Evolutionary conservation across 2,888 invertebrate species (phyloP), one percentile per base, ranked within the genome.

Genomic region (Teleiodes luculella): DNA sequence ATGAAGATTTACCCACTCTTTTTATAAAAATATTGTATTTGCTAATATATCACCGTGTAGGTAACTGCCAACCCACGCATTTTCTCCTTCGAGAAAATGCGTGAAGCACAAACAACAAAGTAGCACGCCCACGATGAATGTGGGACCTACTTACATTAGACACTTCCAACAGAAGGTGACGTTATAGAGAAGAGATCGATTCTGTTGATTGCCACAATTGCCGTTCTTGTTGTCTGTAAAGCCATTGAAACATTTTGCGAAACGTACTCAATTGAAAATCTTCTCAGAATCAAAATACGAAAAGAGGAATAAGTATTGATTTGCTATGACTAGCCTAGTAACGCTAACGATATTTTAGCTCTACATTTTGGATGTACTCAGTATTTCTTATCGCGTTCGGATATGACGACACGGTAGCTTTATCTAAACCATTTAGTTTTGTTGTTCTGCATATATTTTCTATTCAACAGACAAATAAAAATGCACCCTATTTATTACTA

Each of bases 361-460:
- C 10, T 39, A 28, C 20, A 20, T 11, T 46, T 46, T 3, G 14
- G 3, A 43, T 24, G 31, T 46, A 31, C 16, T 7, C 10, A 52
- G 2, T 20, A 33, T 11, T n/a, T 60, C 63, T 59, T 73, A 78
- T 78, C 76, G 65, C 58, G 62, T 68, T 33, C 72, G 81, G 80
- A 80, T 76, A 61, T 80, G 79, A 71, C 73, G 70, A 74, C 65
- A 72, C 61, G 52, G 59, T 62, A 55, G 62, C 58, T 65, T 72
- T 80, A 80, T 82, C 82, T 77, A 60, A 67, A 68, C 56, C 55
- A 56, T 62, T 68, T 67, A 60, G 59, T 64, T 72, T 61, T 64
- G 65, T 64, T 60, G 61, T 64, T 58, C 53, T 60, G 60, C 64
- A 64, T 61, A 64, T 61, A 14, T 28, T 62, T 61, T 62, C 52